Percentiles rank a stretch among this genome's conserved stretches.
phyloP scores from a whole-genome alignment of 1,140 invertebrate genomes.

The Schlechtendalia chinensis region DNA sequence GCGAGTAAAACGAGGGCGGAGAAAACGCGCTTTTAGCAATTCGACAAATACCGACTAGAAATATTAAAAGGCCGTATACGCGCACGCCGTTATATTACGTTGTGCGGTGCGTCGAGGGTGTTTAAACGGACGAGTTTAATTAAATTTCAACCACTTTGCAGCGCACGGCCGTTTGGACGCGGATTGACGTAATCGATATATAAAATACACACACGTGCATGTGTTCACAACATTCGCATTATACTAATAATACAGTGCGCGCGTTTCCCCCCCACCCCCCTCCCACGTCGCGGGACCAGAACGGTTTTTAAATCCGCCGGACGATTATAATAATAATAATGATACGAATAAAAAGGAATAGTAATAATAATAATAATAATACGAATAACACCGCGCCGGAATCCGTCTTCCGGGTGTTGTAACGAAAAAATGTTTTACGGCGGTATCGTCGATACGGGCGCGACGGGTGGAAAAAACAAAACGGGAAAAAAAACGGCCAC shows the following conservation, averaged over 20 bases:
- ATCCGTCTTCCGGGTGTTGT: conserved; percentile 44
- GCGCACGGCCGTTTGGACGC: conserved; percentile 14
- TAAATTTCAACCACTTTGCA: conserved; percentile 41
- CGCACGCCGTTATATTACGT: no score
- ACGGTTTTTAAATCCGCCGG: conserved; percentile 20
- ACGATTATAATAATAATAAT: background rate
- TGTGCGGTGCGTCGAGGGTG: background rate
- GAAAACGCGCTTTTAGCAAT: conserved; percentile 26
- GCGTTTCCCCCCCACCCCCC: background rate
- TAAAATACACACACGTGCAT: no score
- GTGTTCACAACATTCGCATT: conserved; percentile 8
- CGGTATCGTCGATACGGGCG: background rate
- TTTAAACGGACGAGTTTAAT: conserved; percentile 20
- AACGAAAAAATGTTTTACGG: conserved; percentile 40
- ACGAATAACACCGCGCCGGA: background rate
- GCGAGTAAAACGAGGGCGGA: background rate
- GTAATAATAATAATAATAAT: background rate
- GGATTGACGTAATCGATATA: conserved; percentile 20
- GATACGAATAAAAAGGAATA: background rate
- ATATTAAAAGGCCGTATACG: conserved; percentile 33
- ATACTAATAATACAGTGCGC: conserved; percentile 8
- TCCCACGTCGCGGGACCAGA: background rate
- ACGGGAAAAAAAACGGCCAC: background rate
- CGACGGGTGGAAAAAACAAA: background rate
- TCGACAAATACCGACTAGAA: conserved; percentile 17